Base-by-base conservation (phyloP, 2,113 vertebrate genomes). In the Zosterops borbonicus region DNA sequence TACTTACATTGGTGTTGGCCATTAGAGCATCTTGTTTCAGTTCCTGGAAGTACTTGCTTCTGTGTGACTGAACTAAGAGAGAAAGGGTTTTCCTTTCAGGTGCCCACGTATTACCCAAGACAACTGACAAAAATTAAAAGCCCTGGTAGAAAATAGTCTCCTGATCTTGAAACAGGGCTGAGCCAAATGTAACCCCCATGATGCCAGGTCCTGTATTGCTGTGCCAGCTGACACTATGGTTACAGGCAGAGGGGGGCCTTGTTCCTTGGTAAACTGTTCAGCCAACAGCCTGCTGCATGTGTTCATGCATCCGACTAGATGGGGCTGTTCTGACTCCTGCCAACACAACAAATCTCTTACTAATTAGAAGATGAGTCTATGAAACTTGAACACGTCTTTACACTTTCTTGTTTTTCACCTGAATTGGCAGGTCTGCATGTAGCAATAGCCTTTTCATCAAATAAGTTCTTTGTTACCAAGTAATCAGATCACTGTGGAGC, bases 171-270 rank as follows among this genome's bases (percentile, higher is more conserved):
- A 87, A 33, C 37, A 22, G 14, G 12, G 13, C 17, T 39, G 44
- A 71, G 12, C 39, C n/a, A 29, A 18, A 15, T 0, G 3, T 31
- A 46, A 21, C 17, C 4, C 9, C 29, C 0, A 2, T 16, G 27
- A 5, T 52, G 39, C 33, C 41, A 41, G 18, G 19, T 56, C 17
- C 50, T 2, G 0, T 19, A 0, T 8, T 58, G 55, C 68, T 47
- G 52, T 68, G 17, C 39, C 14, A 12, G 52, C 31, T 71, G 50
- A 28, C 8, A 2, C 15, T 14, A 4, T 4, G 12, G 14, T 67
- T 55, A 7, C 42, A 74, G 59, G 33, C 29, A n/a, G 11, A 20
- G 59, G 1, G 7, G 1, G 4, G 4, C 8, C 2, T n/a, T 46
- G 21, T 21, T 63, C 11, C 31, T 37, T 60, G 17, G 7, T 27